Evolutionary conservation across 2,113 vertebrate species (phyloP).

Genomic region (Mandrillus leucophaeus): DNA sequence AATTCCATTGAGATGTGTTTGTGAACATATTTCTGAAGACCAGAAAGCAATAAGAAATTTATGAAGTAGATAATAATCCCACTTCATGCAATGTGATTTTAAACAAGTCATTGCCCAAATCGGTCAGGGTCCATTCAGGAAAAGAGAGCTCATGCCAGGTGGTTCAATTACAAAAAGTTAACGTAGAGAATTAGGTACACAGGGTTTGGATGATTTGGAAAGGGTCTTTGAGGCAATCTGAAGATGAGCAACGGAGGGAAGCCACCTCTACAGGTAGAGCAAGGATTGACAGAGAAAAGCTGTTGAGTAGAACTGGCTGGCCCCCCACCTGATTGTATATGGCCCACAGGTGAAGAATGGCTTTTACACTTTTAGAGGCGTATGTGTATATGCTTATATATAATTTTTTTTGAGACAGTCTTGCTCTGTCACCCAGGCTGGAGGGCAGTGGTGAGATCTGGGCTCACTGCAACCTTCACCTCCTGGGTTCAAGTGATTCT

Average conservation of each 20-base stretch:
- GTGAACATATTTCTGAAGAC: background rate
- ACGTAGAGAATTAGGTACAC: background rate
- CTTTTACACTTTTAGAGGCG: background rate
- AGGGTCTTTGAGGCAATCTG: background rate
- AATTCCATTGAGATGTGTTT: background rate
- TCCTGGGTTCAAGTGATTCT: too few species aligned
- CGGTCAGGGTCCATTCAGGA: background rate
- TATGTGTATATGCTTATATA: background rate
- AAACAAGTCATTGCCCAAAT: background rate
- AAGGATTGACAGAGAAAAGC: background rate
- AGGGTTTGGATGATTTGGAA: background rate
- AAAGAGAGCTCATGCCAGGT: background rate
- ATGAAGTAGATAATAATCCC: background rate
- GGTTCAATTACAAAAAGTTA: background rate
- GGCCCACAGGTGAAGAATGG: background rate
- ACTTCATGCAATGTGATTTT: background rate
- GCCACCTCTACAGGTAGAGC: background rate
- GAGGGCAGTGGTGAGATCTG: too few species aligned
- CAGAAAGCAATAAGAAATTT: background rate
- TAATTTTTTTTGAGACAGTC: too few species aligned
- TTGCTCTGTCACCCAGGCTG: too few species aligned
- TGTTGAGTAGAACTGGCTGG: background rate
- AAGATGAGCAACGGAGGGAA: background rate
- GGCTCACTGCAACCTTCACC: too few species aligned
- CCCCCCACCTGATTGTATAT: background rate